A percentile compares a stretch with the other conserved stretches of the same genome.
Conservation (phyloP, 1,140 invertebrate genomes). For the Sitobion miscanthi region DNA sequence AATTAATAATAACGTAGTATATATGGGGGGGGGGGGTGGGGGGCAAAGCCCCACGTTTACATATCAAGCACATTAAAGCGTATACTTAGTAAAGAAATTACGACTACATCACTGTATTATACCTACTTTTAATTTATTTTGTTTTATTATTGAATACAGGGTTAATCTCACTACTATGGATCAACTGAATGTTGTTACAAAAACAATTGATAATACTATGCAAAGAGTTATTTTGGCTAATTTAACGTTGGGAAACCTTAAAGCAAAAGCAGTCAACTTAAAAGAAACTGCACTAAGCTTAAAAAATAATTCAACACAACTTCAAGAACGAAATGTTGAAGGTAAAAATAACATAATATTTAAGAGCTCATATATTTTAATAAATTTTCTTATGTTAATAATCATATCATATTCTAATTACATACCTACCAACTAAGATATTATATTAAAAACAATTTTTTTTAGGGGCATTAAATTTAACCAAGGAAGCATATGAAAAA, state of each 20-base stretch:
- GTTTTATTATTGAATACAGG: constrained; percentile 51
- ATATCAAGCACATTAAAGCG: too few relatives aligned
- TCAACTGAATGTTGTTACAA: constrained; percentile 69
- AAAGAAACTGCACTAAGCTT: constrained; percentile 77
- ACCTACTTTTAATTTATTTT: background rate
- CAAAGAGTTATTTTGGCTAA: constrained; percentile 80
- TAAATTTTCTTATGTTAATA: background rate
- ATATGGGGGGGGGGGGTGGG: too few relatives aligned
- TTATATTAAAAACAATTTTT: constrained; percentile 22
- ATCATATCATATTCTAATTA: background rate
- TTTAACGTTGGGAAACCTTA: constrained; percentile 76
- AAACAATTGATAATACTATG: constrained; percentile 76
- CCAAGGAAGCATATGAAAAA: constrained; percentile 77
- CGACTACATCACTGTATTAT: background rate
- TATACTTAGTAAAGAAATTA: too few relatives aligned
- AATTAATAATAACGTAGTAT: too few relatives aligned
- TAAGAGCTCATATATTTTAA: background rate
- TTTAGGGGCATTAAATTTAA: constrained; percentile 84
- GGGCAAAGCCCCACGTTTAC: too few relatives aligned
- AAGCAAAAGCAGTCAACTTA: constrained; percentile 74
- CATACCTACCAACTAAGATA: background rate
- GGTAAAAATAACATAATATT: constrained; percentile 64
- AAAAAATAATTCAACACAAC: constrained; percentile 83
- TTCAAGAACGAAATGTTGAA: constrained; percentile 94
- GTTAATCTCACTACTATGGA: constrained; percentile 63